These are phyloP conservation scores for Polymixis lichenea DNA, from an alignment of 2,888 invertebrate species.

Conservation along the genomic window DNA sequence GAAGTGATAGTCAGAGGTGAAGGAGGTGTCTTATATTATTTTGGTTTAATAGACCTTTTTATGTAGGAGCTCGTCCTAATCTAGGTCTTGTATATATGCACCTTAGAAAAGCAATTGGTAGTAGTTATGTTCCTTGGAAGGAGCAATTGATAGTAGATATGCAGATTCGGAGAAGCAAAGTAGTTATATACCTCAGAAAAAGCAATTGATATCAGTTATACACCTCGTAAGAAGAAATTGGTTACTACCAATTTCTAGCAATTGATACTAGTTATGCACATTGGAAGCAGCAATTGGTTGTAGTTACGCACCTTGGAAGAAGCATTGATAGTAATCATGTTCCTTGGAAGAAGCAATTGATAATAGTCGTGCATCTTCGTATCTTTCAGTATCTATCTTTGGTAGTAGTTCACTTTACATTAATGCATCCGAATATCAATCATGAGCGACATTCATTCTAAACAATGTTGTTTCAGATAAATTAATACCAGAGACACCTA, in stretches of 20 bases:
- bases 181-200: background rate
- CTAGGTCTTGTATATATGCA: background rate
- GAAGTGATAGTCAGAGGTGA: constrained; percentile 73
- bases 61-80: background rate
- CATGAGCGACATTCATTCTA: background rate
- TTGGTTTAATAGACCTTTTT: background rate
- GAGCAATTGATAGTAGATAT: background rate
- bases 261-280: background rate
- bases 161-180: background rate
- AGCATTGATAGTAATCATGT: background rate
- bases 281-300: background rate
- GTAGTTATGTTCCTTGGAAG: background rate
- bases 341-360: background rate
- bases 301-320: background rate
- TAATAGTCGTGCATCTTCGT: background rate
- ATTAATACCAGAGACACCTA: constrained; percentile 53
- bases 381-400: no score
- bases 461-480: constrained; percentile 66
- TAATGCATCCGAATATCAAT: background rate
- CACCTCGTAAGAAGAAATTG: background rate
- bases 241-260: no score
- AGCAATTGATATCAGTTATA: background rate
- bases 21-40: constrained; percentile 36
- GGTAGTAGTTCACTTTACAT: no score
- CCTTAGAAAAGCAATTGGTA: background rate